A percentile compares a stretch with the other conserved stretches of the same genome.
phyloP scores from a whole-genome alignment of 2,797 vertebrate genomes.

The Rhabdomys pumilio region DNA sequence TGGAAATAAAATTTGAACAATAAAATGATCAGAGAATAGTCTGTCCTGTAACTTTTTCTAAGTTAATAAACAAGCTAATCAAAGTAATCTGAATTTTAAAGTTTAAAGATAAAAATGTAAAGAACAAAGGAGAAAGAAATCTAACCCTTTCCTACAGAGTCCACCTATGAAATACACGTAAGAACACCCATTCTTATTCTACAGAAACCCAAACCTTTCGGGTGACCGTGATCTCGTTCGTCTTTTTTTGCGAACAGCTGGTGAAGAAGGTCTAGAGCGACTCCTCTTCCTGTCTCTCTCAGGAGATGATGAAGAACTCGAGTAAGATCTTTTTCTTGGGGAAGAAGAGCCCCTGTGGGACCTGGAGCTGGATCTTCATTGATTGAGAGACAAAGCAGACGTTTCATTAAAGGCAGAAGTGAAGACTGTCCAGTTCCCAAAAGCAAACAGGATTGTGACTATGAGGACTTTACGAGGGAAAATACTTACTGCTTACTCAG shows the following conservation, averaged over 20 bases:
- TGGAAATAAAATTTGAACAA: slow-evolving; percentile 76
- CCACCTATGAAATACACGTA: slow-evolving; percentile 79
- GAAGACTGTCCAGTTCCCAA: slow-evolving; percentile 74
- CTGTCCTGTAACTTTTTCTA: slow-evolving; percentile 63
- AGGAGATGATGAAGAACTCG: slow-evolving; percentile 96
- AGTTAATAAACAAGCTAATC: slow-evolving; percentile 64
- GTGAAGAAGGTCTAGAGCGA: slow-evolving; percentile 97
- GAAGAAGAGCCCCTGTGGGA: slow-evolving; percentile 98
- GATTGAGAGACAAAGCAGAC: slow-evolving; percentile 94
- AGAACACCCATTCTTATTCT: slow-evolving; percentile 95
- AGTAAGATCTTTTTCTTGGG: slow-evolving; percentile 96
- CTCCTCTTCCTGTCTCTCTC: slow-evolving; percentile 97
- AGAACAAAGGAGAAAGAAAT: slow-evolving; percentile 71
- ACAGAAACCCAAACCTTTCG: slow-evolving; percentile 99
- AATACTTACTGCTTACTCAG: slow-evolving; percentile 89
- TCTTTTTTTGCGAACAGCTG: slow-evolving; percentile 98
- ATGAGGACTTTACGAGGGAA: slow-evolving; percentile 74
- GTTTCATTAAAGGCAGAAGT: slow-evolving; percentile 90
- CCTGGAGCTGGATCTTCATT: slow-evolving; percentile 99
- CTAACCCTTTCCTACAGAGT: slow-evolving; percentile 75
- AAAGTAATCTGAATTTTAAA: slow-evolving; percentile 65
- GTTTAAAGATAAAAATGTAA: slow-evolving; percentile 58
- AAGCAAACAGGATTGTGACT: slow-evolving; percentile 72
- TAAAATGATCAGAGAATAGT: slow-evolving; percentile 53
- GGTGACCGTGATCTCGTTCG: slow-evolving; percentile 99